A percentile compares a stretch with the other conserved stretches of the same genome.
phyloP scores from a whole-genome alignment of 64 coral and sea anemone genomes.

The Actinia tenebrosa region DNA sequence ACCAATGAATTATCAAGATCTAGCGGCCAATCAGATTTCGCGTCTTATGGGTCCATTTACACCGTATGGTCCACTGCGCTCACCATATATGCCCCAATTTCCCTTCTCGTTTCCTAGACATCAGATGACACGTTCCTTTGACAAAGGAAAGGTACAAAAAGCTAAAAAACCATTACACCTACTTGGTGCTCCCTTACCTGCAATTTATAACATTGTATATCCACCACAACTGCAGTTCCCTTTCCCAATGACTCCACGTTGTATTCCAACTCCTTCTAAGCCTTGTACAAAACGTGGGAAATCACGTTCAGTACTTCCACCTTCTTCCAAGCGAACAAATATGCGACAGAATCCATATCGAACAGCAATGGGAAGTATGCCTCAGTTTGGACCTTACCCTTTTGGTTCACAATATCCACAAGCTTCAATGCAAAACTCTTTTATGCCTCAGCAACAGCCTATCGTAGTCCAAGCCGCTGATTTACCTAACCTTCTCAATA shows the following conservation, averaged over 20 bases:
- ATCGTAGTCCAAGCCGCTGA: background rate
- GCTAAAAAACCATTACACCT: background rate
- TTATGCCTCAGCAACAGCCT: background rate
- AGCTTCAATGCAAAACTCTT: background rate
- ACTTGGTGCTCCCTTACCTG: background rate
- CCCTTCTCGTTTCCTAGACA: background rate
- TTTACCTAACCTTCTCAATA: background rate
- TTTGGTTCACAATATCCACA: background rate
- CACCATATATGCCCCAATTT: background rate
- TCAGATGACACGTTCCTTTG: background rate
- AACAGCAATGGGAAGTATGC: background rate
- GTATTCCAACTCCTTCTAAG: slow-evolving; percentile 34
- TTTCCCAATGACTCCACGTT: slow-evolving; percentile 7
- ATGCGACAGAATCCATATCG: background rate
- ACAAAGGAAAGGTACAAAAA: background rate
- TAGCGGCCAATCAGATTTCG: background rate
- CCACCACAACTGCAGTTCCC: background rate
- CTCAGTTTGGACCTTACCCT: background rate
- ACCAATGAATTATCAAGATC: background rate
- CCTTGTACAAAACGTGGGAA: slow-evolving; percentile 4
- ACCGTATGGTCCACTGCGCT: slow-evolving; percentile 12
- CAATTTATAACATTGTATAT: background rate
- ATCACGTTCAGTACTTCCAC: background rate
- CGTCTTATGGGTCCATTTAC: background rate
- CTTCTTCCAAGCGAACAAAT: background rate